A percentile compares a stretch with the other conserved stretches of the same genome.
Evolutionary conservation across 2,888 invertebrate species (phyloP).

Genomic region (Plebejus anna): DNA sequence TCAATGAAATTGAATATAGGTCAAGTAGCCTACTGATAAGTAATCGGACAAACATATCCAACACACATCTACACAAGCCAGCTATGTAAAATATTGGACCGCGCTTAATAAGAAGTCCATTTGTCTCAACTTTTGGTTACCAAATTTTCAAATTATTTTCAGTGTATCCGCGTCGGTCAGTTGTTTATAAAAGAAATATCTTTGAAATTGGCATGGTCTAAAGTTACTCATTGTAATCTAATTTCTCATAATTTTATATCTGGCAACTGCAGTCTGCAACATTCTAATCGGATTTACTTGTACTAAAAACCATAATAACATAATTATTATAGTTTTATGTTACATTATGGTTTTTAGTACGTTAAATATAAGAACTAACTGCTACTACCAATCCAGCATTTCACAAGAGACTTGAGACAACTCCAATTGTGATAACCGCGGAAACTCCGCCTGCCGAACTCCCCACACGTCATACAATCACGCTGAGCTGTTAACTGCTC

Average conservation of each 20-base stretch:
- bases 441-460: background rate
- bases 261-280: no score
- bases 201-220: no score
- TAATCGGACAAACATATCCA: background rate
- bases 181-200: no score
- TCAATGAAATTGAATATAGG: no score
- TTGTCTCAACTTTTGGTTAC: background rate
- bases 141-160: background rate
- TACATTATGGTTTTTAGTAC: no score
- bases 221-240: no score
- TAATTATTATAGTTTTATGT: background rate
- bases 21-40: background rate
- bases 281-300: no score
- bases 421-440: constrained; percentile 15
- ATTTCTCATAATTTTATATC: no score
- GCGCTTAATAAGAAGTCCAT: background rate
- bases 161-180: no score
- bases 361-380: background rate
- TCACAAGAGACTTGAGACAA: constrained; percentile 1
- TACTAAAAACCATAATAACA: background rate
- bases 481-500: background rate
- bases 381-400: background rate
- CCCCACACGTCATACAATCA: constrained; percentile 1
- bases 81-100: background rate
- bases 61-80: background rate